Conservation (phyloP, 1,140 invertebrate genomes). For the Drosophila lini region DNA sequence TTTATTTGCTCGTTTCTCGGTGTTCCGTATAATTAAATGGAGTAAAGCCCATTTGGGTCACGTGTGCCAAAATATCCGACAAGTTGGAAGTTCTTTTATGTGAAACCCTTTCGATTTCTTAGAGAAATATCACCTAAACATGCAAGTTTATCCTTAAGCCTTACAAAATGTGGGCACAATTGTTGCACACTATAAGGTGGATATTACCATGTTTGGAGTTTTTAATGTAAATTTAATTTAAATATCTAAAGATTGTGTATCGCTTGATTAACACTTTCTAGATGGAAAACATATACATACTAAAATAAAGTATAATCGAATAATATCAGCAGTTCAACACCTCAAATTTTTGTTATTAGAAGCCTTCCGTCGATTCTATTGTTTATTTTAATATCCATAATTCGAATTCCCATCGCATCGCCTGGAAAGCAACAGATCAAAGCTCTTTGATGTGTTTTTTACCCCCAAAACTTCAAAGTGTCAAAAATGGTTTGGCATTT, state of each 20-base stretch:
- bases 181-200: slow-evolving; percentile 44
- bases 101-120: slow-evolving; percentile 16
- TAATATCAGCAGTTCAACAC: neutral
- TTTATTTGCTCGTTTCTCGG: slow-evolving; percentile 54
- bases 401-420: slow-evolving; percentile 9
- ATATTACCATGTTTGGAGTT: too few relatives aligned
- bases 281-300: neutral
- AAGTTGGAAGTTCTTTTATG: slow-evolving; percentile 23
- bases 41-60: slow-evolving; percentile 49
- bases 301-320: neutral
- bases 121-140: slow-evolving; percentile 52
- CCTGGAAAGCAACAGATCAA: slow-evolving; percentile 54
- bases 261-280: too few relatives aligned
- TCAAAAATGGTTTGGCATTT: slow-evolving; percentile 65
- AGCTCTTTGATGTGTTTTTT: slow-evolving; percentile 56
- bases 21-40: slow-evolving; percentile 67
- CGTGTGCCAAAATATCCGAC: slow-evolving; percentile 52
- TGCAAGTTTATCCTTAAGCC: slow-evolving; percentile 44
- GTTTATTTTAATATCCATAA: slow-evolving; percentile 11
- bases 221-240: neutral
- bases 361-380: neutral
- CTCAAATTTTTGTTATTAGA: neutral
- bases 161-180: slow-evolving; percentile 37
- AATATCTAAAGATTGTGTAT: neutral
- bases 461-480: slow-evolving; percentile 58